These are phyloP conservation scores for Muscicapa striata DNA, from an alignment of 2,797 vertebrate genomes.

Conservation along the genomic window DNA sequence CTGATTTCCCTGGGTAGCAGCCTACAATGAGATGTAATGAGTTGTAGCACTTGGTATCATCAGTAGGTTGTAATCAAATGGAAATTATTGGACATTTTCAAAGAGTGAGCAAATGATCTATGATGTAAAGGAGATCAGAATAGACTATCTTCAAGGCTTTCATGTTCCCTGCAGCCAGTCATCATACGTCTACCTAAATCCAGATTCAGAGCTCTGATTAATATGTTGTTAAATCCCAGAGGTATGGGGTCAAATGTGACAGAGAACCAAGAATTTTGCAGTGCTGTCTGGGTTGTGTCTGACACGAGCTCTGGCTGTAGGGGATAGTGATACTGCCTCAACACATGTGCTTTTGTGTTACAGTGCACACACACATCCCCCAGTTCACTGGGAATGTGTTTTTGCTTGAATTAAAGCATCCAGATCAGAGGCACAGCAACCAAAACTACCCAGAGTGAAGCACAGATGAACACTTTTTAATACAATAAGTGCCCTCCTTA, in stretches of 20 bases:
- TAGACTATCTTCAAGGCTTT: neutral
- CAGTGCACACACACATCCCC: rapidly evolving
- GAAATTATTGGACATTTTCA: neutral
- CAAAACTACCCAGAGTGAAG: neutral
- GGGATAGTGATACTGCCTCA: neutral
- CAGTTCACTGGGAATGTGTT: neutral
- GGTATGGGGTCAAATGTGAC: neutral
- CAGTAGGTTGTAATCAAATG: neutral
- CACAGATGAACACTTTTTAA: rapidly evolving
- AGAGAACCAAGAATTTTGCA: rapidly evolving
- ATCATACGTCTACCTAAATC: neutral
- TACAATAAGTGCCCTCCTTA: neutral
- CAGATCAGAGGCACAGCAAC: neutral
- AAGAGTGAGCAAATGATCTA: neutral
- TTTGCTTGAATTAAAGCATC: neutral
- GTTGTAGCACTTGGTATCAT: neutral
- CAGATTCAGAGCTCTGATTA: neutral
- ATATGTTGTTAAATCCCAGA: neutral
- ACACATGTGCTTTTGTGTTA: neutral
- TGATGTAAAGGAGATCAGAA: neutral
- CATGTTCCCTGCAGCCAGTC: neutral
- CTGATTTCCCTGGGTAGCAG: neutral
- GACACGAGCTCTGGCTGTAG: neutral
- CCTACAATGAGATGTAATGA: neutral
- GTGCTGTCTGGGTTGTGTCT: neutral